Base-by-base conservation (phyloP, 2,888 invertebrate genomes). In the Meteorus cinctellus region DNA sequence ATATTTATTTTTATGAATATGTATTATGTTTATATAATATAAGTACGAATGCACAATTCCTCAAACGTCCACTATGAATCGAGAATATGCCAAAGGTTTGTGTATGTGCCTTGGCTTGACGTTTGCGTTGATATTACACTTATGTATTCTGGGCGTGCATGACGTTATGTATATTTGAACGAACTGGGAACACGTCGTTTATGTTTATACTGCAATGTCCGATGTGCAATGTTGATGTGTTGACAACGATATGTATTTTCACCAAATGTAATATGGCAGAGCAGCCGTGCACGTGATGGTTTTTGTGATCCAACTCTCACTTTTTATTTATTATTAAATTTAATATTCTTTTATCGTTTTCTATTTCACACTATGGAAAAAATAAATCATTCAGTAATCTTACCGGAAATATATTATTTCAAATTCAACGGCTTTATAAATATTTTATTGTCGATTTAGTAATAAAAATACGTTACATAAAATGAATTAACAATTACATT, bases 131-230 rank as follows among this genome's bases (percentile, higher is more conserved):
- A 36, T 70, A 60, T 59, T 34, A 31, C 41, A 70, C 55, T 69
- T 69, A 69, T 69, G 69, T 55, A 69, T 69, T 69, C 69, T 29
- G 31, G 70, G 29, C 59, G 36, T 51, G 31, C 31, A 34, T 70
- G 70, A 59, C 59, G 34, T 69, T 69, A 59, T 59, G 41, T 51
- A 34, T 70, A 63, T 63, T 29, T 63, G 29, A 5, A 62, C n/a
- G 27, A 29, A 63, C 31, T 19, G 51, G 27, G 48, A 48, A 59
- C 59, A 70, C 41, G 19, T 70, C 19, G 19, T 70, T 60, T 59
- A 55, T 41, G 31, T 70, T 70, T 31, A 34, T 70, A 59, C 41
- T 70, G 27, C 27, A 51, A 36, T 55, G n/a, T 62, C 60, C 60
- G 14, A 62, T 59, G 70, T 68, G 48, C 41, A 66, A 41, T 29